Evolutionary conservation across 2,113 vertebrate species (phyloP), one percentile per base, ranked within the genome.

Genomic region (Pterophyllum scalare): DNA sequence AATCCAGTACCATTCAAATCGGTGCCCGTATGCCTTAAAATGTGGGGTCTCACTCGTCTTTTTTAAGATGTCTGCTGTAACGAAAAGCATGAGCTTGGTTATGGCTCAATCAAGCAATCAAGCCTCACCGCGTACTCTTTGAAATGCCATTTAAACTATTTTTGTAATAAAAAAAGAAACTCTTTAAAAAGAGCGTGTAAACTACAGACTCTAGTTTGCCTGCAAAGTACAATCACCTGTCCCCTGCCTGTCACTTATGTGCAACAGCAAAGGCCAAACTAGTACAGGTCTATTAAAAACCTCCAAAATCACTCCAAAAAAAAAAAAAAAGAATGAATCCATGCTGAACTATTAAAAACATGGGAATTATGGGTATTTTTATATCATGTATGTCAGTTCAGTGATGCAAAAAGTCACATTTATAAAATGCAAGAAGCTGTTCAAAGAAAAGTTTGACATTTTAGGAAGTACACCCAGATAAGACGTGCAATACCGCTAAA

Each of bases 211-310:
- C 40, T 31, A 56, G 83, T 87, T 88, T 83, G 81, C 75, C 87
- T 91, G 94, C 94, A 88, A 86, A 43, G 83, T 90, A 94, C 94
- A 94, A 94, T 94, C 94, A 91, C 40, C 79, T 60, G 35, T 52
- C 72, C 74, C 61, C 40, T 38, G 57, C 52, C 46, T 22, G 80
- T 91, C 82, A 89, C 62, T 60, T 52, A 20, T 70, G 12, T 76
- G 86, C 52, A 77, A 33, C 43, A 82, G 61, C 62, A 46, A 62
- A 46, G 14, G 52, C 40, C 31, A 3, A 3, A 75, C 22, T 57
- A 1, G 20, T 35, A 43, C 20, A 38, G 33, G 7, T 57, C 31
- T 52, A 49, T 40, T 54, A 8, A 59, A 59, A 60, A 31, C 38
- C 28, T 20, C 11, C 24, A 46, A 46, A 46, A 40, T 60, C 58